Conservation (phyloP, 2,113 vertebrate species). For the Lethenteron reissneri region DNA sequence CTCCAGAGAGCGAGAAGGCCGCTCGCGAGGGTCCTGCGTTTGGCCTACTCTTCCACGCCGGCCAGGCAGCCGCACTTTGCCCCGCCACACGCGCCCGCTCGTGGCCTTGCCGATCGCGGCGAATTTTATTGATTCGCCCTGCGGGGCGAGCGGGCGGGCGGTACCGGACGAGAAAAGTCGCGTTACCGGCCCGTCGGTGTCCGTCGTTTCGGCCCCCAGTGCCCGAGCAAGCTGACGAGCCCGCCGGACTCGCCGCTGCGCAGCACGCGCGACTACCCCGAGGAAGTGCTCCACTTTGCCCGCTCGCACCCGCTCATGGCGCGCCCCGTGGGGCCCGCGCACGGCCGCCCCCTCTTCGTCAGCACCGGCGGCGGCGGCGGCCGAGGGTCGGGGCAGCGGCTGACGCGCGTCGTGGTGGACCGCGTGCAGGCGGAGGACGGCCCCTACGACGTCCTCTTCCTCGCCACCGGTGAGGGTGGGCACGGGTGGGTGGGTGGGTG, state of each 20-base stretch:
- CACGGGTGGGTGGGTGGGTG: background rate
- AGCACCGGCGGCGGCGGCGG: constrained; percentile 50
- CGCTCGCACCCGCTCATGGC: constrained; percentile 74
- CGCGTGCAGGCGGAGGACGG: constrained; percentile 85
- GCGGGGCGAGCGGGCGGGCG: too few species aligned
- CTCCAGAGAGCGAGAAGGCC: too few species aligned
- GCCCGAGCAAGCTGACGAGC: constrained; percentile 73
- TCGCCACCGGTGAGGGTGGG: constrained; percentile 53
- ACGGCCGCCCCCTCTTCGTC: constrained; percentile 52
- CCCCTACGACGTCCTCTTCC: constrained; percentile 78
- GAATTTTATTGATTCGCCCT: too few species aligned
- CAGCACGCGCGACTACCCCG: constrained; percentile 71
- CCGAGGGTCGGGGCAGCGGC: constrained; percentile 4
- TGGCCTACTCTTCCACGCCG: too few species aligned
- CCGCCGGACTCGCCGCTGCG: constrained; percentile 49
- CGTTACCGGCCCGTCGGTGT: too few species aligned
- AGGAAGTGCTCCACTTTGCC: constrained; percentile 67
- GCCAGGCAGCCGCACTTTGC: too few species aligned
- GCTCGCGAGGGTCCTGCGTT: too few species aligned
- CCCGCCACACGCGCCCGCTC: too few species aligned
- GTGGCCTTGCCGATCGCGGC: too few species aligned
- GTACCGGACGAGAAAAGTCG: too few species aligned
- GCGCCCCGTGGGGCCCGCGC: constrained; percentile 49
- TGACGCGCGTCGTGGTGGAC: constrained; percentile 78
- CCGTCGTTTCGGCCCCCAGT: constrained; percentile 23